phyloP scores from a whole-genome alignment of 1,140 invertebrate species.

The Magallana angulata region DNA sequence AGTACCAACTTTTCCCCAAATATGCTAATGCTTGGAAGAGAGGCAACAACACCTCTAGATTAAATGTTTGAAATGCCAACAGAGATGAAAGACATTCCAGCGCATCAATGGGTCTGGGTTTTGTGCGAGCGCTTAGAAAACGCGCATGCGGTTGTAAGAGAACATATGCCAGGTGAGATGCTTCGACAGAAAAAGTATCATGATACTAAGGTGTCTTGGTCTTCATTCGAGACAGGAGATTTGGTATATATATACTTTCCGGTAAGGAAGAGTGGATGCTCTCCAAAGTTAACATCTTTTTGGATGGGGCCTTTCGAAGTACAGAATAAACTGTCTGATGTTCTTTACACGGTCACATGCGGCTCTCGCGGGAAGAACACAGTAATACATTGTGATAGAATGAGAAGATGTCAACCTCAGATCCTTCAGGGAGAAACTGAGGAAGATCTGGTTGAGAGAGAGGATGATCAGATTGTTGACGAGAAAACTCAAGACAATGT shows the following conservation, averaged over 20 bases:
- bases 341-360: constrained; percentile 23
- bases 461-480: too few relatives aligned
- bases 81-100: constrained; percentile 32
- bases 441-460: too few relatives aligned
- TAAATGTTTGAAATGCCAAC: constrained; percentile 25
- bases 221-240: background rate
- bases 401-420: background rate
- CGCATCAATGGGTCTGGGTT: constrained; percentile 39
- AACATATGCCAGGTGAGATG: constrained; percentile 3
- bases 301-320: constrained; percentile 39
- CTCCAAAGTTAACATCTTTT: constrained; percentile 40
- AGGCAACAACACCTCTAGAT: constrained; percentile 45
- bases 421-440: too few relatives aligned
- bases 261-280: constrained; percentile 10
- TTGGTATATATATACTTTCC: constrained; percentile 46
- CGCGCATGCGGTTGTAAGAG: constrained; percentile 41
- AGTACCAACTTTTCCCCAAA: constrained; percentile 52
- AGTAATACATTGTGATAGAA: constrained; percentile 27
- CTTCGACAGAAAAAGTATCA: constrained; percentile 36
- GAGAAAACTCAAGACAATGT: too few relatives aligned
- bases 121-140: constrained; percentile 43
- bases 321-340: constrained; percentile 16
- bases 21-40: constrained; percentile 59
- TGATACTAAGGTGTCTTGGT: constrained; percentile 21
- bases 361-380: background rate